Base-by-base conservation (phyloP, 2,888 invertebrate genomes). In the Tiliacea aurago region DNA sequence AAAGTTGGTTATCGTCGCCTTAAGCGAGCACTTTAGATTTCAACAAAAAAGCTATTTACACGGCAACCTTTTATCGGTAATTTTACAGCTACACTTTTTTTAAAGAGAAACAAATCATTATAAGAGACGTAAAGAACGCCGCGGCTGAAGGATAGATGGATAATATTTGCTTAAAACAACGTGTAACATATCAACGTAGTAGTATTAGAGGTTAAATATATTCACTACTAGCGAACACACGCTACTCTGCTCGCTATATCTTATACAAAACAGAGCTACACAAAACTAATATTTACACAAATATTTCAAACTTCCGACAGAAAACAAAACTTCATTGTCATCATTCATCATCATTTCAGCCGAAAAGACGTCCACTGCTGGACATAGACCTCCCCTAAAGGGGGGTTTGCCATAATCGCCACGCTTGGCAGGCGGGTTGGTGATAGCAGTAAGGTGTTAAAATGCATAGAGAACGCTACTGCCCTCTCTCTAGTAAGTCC, bases 41-140 rank as follows among this genome's bases (percentile, higher is more conserved):
- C 78, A 86, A 80, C 80, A 85, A 85, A 78, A 83, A 85, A 70
- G 18, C 71, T 70, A 87, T 87, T 85, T 84, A 84, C 80, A 70
- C 65, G 79, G 73, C 80, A 78, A 87, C 86, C 84, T 87, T 84
- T 87, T 84, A 86, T 86, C 87, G 72, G 67, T 77, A 77, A 83
- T 85, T 75, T 85, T 81, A 84, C 59, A 37, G 73, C 66, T 68
- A 73, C 71, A 80, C 55, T 82, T 83, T 84, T 84, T 77, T 72
- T 63, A 81, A 77, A 83, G 63, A 81, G 80, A 83, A 81, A 86
- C 86, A 84, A 80, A 83, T 84, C 84, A 75, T 76, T 56, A 61
- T 62, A 82, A 68, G 74, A 83, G 73, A 76, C 78, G 76, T 83
- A 73, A 85, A 78, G 73, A 74, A 80, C 81, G 86, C 79, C 68